phyloP scores from a whole-genome alignment of 2,113 vertebrate species.

The Furnarius figulus region DNA sequence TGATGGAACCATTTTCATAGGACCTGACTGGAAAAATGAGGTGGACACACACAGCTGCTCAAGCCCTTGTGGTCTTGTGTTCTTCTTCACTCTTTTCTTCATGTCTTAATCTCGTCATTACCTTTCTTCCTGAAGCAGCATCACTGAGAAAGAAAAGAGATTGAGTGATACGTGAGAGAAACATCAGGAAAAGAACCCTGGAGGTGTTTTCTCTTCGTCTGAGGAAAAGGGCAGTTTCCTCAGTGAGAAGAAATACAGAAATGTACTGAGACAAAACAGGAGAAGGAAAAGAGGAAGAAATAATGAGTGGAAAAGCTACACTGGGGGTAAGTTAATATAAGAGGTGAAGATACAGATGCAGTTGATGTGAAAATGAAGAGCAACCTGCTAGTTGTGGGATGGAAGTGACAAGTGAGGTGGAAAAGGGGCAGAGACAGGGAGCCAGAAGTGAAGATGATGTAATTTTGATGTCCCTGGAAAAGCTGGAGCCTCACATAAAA shows the following conservation, averaged over 20 bases:
- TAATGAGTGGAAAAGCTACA: neutral
- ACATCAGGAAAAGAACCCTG: neutral
- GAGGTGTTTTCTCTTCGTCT: neutral
- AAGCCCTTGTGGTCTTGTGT: neutral
- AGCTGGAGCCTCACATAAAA: neutral
- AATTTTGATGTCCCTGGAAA: neutral
- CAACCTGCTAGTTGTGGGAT: neutral
- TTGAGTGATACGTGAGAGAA: neutral
- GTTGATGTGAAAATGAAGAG: neutral
- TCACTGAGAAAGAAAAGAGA: neutral
- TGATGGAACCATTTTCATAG: neutral
- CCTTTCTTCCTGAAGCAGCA: neutral
- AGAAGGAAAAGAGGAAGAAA: neutral
- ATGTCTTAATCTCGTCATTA: neutral
- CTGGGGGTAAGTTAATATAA: neutral
- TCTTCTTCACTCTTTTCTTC: neutral
- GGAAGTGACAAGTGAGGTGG: no score
- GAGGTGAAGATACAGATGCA: neutral
- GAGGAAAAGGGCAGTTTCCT: neutral
- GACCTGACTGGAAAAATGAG: neutral
- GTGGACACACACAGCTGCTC: neutral
- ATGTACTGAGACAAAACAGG: neutral
- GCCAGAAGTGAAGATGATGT: neutral
- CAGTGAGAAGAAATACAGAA: neutral
- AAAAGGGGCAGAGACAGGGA: neutral